Conservation (phyloP, 2,797 vertebrate species). For the Austrolebias charrua region DNA sequence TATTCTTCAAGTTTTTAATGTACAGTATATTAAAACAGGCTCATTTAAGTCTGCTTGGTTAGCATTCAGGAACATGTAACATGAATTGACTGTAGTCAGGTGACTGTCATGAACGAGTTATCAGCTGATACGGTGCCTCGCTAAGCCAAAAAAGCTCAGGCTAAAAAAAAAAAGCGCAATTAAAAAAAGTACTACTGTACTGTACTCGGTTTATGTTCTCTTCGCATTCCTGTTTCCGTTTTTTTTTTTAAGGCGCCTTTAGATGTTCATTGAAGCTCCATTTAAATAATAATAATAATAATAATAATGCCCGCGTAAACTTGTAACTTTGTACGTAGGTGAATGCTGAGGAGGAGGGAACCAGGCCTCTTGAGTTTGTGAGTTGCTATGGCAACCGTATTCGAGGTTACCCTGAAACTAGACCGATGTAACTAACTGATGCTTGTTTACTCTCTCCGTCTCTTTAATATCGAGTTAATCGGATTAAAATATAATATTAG, state of each 20-base stretch:
- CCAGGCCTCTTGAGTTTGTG: not conserved
- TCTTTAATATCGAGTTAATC: too few species aligned
- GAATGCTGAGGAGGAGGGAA: not conserved
- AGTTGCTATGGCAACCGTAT: not conserved
- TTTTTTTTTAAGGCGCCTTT: not conserved
- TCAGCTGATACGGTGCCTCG: conserved; percentile 65
- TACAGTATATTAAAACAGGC: not conserved
- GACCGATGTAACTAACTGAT: too few species aligned
- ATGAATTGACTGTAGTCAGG: conserved; percentile 65
- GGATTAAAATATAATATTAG: too few species aligned
- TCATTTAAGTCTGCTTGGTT: not conserved
- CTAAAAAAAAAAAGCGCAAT: conserved; percentile 11
- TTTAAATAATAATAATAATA: not conserved
- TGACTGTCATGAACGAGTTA: conserved; percentile 55
- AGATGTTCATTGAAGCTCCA: not conserved
- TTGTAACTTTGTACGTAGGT: not conserved
- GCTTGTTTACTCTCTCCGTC: too few species aligned
- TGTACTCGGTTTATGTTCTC: too few species aligned
- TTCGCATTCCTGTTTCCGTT: not conserved
- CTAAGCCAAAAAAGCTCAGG: conserved; percentile 23
- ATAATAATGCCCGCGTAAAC: too few species aligned
- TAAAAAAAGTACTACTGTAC: not conserved
- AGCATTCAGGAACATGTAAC: not conserved
- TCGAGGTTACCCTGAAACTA: too few species aligned
- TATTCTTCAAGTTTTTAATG: not conserved